Evolutionary conservation across 30 jellyfish, hydroid and myxozoan species (phyloP).

Genomic region (Hydra vulgaris): DNA sequence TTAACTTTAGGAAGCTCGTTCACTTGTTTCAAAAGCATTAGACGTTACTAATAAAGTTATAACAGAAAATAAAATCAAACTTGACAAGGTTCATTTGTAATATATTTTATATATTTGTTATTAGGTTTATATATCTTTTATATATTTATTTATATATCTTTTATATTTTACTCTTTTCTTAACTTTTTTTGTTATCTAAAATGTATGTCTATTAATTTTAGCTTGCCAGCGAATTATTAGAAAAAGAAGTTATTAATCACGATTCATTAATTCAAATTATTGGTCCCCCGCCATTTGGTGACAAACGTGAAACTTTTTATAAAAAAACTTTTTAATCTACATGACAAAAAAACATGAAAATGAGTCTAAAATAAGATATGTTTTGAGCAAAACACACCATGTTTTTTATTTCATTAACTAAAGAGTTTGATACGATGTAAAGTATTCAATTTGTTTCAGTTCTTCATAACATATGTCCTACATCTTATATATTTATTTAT

Average conservation of each 20-base stretch:
- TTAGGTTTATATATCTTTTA: background rate
- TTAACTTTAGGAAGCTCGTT: slow-evolving; percentile 70
- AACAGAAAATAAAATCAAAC: slow-evolving; percentile 16
- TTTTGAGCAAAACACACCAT: no score
- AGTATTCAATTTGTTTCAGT: no score
- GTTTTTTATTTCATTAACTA: no score
- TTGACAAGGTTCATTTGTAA: slow-evolving; percentile 34
- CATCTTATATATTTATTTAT: no score
- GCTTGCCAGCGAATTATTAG: slow-evolving; percentile 69
- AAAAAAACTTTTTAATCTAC: no score
- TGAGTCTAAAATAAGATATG: no score
- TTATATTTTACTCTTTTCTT: no score
- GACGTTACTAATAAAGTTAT: slow-evolving; percentile 47
- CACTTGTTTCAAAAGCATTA: slow-evolving; percentile 57
- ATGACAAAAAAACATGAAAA: no score
- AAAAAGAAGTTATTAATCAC: slow-evolving; percentile 59
- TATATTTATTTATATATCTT: no score
- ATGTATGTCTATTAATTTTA: slow-evolving; percentile 13
- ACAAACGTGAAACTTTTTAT: slow-evolving; percentile 41
- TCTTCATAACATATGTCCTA: no score
- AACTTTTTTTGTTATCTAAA: background rate
- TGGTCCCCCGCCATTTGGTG: slow-evolving; percentile 81
- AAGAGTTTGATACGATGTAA: no score
- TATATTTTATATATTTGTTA: background rate
- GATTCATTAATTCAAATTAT: slow-evolving; percentile 63